These are phyloP conservation scores for Coccyzus lansbergi DNA, from an alignment of 2,797 vertebrate species.

Conservation along the genomic window DNA sequence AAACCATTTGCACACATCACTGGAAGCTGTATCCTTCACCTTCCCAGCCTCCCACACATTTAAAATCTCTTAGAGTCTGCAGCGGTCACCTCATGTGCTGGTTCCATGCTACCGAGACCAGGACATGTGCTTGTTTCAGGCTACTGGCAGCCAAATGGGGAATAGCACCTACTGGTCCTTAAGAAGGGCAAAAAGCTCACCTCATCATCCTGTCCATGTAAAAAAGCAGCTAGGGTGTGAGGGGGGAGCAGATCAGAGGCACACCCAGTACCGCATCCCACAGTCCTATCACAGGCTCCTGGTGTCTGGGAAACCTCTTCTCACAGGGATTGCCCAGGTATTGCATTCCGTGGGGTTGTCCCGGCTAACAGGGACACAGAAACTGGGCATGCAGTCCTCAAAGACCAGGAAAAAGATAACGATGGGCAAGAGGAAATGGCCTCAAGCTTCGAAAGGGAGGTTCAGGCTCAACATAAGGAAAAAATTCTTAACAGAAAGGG, in stretches of 20 bases:
- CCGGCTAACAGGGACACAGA: background rate
- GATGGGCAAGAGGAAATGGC: no score
- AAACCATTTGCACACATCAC: background rate
- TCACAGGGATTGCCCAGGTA: background rate
- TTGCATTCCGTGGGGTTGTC: background rate
- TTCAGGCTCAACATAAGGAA: no score
- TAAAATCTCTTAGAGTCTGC: background rate
- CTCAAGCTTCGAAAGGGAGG: no score
- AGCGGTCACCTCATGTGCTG: background rate
- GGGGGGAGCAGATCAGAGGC: background rate
- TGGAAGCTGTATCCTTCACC: background rate
- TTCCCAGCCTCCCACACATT: background rate
- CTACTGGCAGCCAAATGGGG: background rate
- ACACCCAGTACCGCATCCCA: background rate
- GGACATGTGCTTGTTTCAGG: background rate
- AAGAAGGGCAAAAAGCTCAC: background rate
- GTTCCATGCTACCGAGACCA: background rate
- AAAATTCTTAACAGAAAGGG: no score
- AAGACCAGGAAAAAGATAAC: background rate
- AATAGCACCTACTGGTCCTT: background rate
- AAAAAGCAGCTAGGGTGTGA: background rate
- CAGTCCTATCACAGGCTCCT: background rate
- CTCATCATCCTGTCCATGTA: fast-evolving
- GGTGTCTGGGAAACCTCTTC: background rate
- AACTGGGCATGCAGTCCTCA: background rate